Conservation (phyloP, 1,140 invertebrate genomes). For the Tetraneura akinire region DNA sequence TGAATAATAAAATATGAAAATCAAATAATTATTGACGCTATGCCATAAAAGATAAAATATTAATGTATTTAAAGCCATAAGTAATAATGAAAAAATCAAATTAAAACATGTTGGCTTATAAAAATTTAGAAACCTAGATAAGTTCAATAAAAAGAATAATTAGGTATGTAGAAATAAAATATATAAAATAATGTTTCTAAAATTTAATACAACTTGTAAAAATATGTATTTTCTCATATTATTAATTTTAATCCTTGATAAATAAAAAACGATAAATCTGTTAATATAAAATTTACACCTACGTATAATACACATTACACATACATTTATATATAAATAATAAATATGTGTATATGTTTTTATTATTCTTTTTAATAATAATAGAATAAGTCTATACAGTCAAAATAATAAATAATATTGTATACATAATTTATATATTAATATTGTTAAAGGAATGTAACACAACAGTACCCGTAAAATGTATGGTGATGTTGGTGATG, state of each 20-base stretch:
- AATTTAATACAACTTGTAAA: background rate
- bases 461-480: background rate
- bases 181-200: background rate
- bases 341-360: background rate
- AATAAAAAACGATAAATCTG: background rate
- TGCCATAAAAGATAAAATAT: too few species aligned
- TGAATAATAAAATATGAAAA: too few species aligned
- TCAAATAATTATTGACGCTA: too few species aligned
- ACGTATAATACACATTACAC: background rate
- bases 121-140: background rate
- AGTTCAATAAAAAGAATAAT: background rate
- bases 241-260: background rate
- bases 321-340: too few species aligned
- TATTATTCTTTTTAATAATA: background rate
- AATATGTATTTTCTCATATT: background rate
- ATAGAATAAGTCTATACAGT: constrained; percentile 29
- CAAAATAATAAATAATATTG: constrained; percentile 38
- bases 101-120: background rate
- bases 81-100: too few species aligned
- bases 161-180: background rate
- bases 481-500: background rate
- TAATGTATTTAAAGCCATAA: too few species aligned
- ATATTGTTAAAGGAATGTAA: constrained; percentile 41
- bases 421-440: background rate
- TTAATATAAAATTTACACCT: background rate